Base-by-base conservation (phyloP, 2,113 vertebrate genomes). In the Pachyramphus minor region DNA sequence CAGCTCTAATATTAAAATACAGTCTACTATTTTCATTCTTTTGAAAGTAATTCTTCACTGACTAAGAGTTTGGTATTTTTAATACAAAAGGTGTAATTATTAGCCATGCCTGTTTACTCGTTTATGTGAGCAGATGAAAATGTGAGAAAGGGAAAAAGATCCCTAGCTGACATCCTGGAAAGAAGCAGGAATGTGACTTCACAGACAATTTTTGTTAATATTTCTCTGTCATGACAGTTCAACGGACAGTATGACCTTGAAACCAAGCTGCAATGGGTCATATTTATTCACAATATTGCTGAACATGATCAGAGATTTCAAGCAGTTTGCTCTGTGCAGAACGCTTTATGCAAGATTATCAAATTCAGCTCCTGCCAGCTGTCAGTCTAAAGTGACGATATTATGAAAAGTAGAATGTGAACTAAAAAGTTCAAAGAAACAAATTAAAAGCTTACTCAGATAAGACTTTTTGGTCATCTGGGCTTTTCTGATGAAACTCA, bases 401-500 rank as follows among this genome's bases (percentile, higher is more conserved):
- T 3, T 24, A 12, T 50, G 45, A 73, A 18, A 75, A 90, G 37
- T 7, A 9, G 28, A 62, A 66, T 7, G 3, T 0, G 15, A 63
- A 50, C 31, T 53, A 24, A 67, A n/a, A 53, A 91, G 80, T 98
- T 98, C 97, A 98, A 99, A 97, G 98, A 85, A 91, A 64, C 27
- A 63, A 76, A 42, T 23, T 0, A 71, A 72, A 58, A 83, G 71
- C 99, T 98, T 98, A 99, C 99, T 98, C 98, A 78, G 97, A 98
- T 81, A 99, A 96, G 76, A 98, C 97, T 76, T 98, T 98, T 77
- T 99, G 99, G 95, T 99, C 98, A 42, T 99, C 98, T 71, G 99
- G 98, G 75, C 97, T 98, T 96, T 98, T 98, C 81, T 99, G 99
- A 92, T 99, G 97, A 94, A 99, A 99, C 49, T 99, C 99, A 69